Evolutionary conservation across 2,888 invertebrate species (phyloP), one percentile per base, ranked within the genome.

Genomic region (Campaea margaritaria): DNA sequence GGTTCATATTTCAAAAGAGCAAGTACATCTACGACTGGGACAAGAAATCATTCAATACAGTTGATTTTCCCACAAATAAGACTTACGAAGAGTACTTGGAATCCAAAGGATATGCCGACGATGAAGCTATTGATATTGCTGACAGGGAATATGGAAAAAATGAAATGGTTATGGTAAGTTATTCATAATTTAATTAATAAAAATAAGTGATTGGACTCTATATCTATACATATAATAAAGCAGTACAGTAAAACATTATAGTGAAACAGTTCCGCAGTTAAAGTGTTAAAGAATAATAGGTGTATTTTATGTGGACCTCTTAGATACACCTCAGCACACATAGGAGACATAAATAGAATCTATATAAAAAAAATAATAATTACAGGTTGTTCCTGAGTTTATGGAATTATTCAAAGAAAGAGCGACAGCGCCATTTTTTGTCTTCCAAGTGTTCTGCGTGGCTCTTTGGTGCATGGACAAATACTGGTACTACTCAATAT

Each of bases 391-490:
- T 14, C 99, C 99, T 0, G 97, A 98, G 85, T 99, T 99, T 81
- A 94, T 96, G 93, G 99, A 99, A 87, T 93, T 99, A 14, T 99
- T 99, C 83, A 96, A 96, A 75, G 99, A 99, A 89, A 93, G 99
- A 73, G 99, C 99, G 0, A 99, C 99, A 0, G 99, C 99, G 0
- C 99, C 99, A 1, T 99, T 99, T 89, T 99, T 99, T 88, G 99
- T 99, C 5, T 99, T 99, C 87, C 99, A 99, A 96, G 98, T 99
- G 58, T 99, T 99, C 85, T 99, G 99, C 81, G 99, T 99, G 45
- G 97, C 96, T 11, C 93, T 99, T 2, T 99, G 99, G 99, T 99
- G 99, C 89, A 93, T 99, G 70, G 99, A 99, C 83, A 99, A 99
- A 82, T 99, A 99, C 87, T 99, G 99, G 99, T 97, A 99, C 85